Conservation (phyloP, 1,140 invertebrate genomes). For the Euwallacea similis region DNA sequence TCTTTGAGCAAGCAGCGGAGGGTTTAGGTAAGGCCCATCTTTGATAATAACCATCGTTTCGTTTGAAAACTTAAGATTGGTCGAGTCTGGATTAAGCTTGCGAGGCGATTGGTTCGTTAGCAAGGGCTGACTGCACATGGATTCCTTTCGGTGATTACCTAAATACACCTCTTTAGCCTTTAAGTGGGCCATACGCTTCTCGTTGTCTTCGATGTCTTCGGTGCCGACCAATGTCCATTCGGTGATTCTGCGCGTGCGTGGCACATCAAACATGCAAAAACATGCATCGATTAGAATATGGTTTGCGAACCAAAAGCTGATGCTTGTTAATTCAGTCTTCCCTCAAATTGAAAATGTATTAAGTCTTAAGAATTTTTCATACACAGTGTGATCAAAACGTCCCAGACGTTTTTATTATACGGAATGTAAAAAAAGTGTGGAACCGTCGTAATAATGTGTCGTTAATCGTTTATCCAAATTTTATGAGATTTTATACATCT, state of each 20-base stretch:
- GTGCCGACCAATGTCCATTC: slow-evolving; percentile 45
- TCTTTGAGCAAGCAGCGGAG: background rate
- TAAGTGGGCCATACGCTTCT: slow-evolving; percentile 9
- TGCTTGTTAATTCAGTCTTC: no score
- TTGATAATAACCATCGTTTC: background rate
- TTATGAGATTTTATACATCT: no score
- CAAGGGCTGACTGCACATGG: slow-evolving; percentile 8
- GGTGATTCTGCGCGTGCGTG: slow-evolving; percentile 40
- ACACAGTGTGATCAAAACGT: no score
- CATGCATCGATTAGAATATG: slow-evolving; percentile 38
- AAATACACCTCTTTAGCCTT: slow-evolving; percentile 13
- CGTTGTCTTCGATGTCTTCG: slow-evolving; percentile 38
- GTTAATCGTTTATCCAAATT: no score
- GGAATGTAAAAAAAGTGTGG: no score
- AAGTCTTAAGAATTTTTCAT: no score
- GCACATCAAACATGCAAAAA: slow-evolving; percentile 46
- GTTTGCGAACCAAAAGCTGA: no score
- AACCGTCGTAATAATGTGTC: no score
- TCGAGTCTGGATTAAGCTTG: slow-evolving; percentile 9
- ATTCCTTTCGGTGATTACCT: slow-evolving; percentile 9
- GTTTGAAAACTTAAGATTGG: background rate
- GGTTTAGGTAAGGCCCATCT: slow-evolving; percentile 1
- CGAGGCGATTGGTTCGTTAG: slow-evolving; percentile 7
- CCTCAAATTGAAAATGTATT: no score
- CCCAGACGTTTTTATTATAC: no score